These are phyloP conservation scores for Salpingus planirostris DNA, from an alignment of 2,888 invertebrate genomes.

Conservation along the genomic window DNA sequence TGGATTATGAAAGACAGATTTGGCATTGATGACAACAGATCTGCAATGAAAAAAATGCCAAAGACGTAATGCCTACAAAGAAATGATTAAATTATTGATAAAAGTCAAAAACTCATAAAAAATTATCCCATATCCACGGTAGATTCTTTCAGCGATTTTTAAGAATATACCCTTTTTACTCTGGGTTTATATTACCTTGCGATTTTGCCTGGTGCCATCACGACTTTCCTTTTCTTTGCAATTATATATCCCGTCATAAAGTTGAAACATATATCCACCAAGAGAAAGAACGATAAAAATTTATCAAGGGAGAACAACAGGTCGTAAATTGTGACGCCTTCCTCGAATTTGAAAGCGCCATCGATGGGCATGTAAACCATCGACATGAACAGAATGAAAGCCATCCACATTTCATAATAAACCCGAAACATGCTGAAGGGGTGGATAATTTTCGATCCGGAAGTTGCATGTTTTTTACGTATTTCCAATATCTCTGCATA, in stretches of 20 bases:
- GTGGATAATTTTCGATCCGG: constrained; percentile 15
- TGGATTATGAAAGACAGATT: not conserved
- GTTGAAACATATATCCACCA: not conserved
- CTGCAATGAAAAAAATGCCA: constrained; percentile 5
- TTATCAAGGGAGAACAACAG: too few relatives aligned
- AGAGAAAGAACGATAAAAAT: too few relatives aligned
- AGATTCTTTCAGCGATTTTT: too few relatives aligned
- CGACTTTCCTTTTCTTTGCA: too few relatives aligned
- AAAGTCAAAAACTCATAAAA: too few relatives aligned
- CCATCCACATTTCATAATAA: constrained; percentile 15
- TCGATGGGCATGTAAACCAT: constrained; percentile 5
- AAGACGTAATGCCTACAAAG: constrained; percentile 6
- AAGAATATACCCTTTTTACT: too few relatives aligned
- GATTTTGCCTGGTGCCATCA: too few relatives aligned
- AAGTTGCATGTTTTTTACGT: constrained; percentile 14
- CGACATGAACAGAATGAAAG: constrained; percentile 9
- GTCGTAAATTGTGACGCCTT: too few relatives aligned
- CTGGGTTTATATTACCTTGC: too few relatives aligned
- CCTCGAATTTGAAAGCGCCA: constrained; percentile 5
- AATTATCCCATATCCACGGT: too few relatives aligned
- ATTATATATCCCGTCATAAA: not conserved
- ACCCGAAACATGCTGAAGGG: constrained; percentile 17
- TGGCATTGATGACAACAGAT: constrained; percentile 4
- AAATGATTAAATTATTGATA: too few relatives aligned
- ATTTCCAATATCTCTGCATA: constrained; percentile 14